Conservation (phyloP, 1,140 invertebrate genomes). For the Dendrolimus kikuchii region DNA sequence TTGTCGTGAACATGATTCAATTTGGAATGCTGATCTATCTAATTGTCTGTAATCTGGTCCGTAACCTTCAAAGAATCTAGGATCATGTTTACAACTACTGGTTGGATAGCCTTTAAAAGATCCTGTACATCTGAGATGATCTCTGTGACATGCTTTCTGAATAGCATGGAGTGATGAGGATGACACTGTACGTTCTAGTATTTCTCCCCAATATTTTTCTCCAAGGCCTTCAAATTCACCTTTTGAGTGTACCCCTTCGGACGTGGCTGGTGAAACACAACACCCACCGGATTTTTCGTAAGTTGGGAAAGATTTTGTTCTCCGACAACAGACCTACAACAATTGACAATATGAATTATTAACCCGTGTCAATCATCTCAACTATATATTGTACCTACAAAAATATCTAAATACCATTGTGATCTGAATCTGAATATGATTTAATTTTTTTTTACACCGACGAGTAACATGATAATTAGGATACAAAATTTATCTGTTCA, state of each 20-base stretch:
- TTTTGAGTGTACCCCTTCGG: conserved; percentile 66
- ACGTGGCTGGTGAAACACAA: conserved; percentile 60
- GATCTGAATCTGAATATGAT: too few species aligned
- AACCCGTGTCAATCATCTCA: too few species aligned
- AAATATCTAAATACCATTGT: too few species aligned
- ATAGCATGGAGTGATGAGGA: conserved; percentile 78
- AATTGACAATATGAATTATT: not conserved
- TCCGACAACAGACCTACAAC: conserved; percentile 61
- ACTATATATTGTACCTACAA: too few species aligned
- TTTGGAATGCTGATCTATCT: conserved; percentile 64
- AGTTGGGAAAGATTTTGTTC: conserved; percentile 50
- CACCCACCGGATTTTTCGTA: conserved; percentile 65
- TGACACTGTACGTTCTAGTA: conserved; percentile 80
- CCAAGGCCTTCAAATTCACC: conserved; percentile 79
- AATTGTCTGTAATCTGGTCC: conserved; percentile 60
- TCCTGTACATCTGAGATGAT: conserved; percentile 51
- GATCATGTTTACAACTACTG: conserved; percentile 48
- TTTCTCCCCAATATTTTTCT: conserved; percentile 86
- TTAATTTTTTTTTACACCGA: too few species aligned
- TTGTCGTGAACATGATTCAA: conserved; percentile 63
- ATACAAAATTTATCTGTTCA: conserved; percentile 1
- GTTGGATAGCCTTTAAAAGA: conserved; percentile 63
- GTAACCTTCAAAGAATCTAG: conserved; percentile 64
- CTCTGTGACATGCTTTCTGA: conserved; percentile 72
- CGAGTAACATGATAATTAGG: not conserved